Evolutionary conservation across 2,888 invertebrate genomes (phyloP).

Genomic region (Amphiduros pacificus): DNA sequence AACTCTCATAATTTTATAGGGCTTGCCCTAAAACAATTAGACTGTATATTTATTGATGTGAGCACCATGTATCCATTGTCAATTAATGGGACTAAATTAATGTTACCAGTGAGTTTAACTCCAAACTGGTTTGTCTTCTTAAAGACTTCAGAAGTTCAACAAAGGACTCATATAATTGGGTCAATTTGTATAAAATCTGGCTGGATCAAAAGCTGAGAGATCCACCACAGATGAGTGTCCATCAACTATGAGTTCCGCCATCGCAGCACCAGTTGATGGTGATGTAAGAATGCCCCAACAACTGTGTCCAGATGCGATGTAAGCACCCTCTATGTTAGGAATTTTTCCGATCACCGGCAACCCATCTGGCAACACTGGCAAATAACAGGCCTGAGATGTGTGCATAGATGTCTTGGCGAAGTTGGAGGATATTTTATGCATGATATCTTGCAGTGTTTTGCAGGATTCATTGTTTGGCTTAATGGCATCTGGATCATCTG

Average conservation of each 20-base stretch:
- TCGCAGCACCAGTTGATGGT: conserved; percentile 31
- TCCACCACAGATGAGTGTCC: conserved; percentile 27
- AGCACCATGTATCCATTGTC: too few species aligned
- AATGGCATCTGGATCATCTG: conserved; percentile 22
- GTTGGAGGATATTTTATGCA: conserved; percentile 9
- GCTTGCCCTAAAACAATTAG: too few species aligned
- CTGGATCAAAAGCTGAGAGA: conserved; percentile 25
- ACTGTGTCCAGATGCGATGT: conserved; percentile 32
- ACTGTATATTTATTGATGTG: too few species aligned
- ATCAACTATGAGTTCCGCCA: conserved; percentile 31
- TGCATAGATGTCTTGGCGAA: conserved; percentile 20
- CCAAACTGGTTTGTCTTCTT: too few species aligned
- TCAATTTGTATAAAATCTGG: conserved; percentile 10
- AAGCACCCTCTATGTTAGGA: conserved; percentile 24
- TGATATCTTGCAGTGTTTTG: conserved; percentile 14
- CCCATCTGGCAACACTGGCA: conserved; percentile 26
- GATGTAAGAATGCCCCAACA: conserved; percentile 37
- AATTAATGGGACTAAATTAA: too few species aligned
- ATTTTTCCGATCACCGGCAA: conserved; percentile 31
- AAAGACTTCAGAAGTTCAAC: too few species aligned
- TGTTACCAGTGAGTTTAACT: too few species aligned
- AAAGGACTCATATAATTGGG: too few species aligned
- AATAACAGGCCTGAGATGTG: conserved; percentile 30
- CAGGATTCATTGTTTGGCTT: conserved; percentile 17
- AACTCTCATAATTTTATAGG: too few species aligned